These are phyloP conservation scores for Malacosoma neustria DNA, from an alignment of 2,888 invertebrate genomes.

Conservation along the genomic window DNA sequence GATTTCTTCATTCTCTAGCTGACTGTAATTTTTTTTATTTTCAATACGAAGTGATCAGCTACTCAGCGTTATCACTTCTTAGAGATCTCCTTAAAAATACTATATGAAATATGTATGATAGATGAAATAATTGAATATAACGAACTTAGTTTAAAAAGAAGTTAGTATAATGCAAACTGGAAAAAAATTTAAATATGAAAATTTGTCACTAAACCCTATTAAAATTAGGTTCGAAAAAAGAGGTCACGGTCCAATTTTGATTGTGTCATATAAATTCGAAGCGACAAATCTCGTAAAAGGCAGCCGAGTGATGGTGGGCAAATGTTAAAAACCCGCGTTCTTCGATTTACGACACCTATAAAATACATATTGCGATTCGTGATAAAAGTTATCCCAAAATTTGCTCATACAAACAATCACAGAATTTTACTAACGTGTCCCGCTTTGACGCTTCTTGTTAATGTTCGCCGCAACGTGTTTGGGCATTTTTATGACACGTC, in stretches of 20 bases:
- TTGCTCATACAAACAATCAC: slow-evolving; percentile 49
- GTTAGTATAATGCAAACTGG: no score
- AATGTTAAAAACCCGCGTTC: slow-evolving; percentile 68
- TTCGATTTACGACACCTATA: slow-evolving; percentile 67
- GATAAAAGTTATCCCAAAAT: slow-evolving; percentile 63
- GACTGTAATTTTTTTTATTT: no score
- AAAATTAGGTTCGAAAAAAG: neutral
- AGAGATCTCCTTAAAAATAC: no score
- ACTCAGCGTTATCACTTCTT: no score
- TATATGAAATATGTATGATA: no score
- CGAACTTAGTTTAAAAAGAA: no score
- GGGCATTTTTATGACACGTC: neutral
- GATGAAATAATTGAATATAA: no score
- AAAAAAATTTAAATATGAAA: no score
- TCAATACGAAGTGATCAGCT: no score
- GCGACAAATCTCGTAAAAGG: slow-evolving; percentile 63
- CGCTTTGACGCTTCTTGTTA: slow-evolving; percentile 14
- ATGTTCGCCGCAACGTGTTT: slow-evolving; percentile 7
- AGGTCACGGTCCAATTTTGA: slow-evolving; percentile 12
- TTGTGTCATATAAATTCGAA: slow-evolving; percentile 41
- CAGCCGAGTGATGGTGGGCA: slow-evolving; percentile 55
- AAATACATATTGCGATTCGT: slow-evolving; percentile 71
- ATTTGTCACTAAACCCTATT: neutral
- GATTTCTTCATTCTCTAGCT: no score
- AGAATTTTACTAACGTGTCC: slow-evolving; percentile 41